Evolutionary conservation across 2,797 vertebrate genomes (phyloP).

Genomic region (Hydrolagus colliei): DNA sequence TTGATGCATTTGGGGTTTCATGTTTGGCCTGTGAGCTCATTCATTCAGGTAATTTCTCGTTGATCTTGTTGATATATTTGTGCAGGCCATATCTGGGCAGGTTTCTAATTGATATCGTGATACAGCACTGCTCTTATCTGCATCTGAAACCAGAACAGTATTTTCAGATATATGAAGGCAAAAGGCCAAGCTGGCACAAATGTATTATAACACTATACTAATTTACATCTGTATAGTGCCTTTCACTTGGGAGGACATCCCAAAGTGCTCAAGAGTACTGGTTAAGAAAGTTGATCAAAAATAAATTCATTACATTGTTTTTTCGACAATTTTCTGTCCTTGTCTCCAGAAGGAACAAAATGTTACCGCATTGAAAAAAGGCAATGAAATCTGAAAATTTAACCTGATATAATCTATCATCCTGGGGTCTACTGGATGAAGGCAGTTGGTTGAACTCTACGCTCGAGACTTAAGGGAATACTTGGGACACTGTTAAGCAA

Average conservation of each 20-base stretch:
- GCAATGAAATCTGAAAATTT: neutral
- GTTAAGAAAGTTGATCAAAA: too few relatives aligned
- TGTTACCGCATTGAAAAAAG: neutral
- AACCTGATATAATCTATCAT: conserved; percentile 10
- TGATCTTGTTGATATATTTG: neutral
- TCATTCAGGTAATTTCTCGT: neutral
- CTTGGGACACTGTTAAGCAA: too few relatives aligned
- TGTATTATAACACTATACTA: too few relatives aligned
- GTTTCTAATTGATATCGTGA: neutral
- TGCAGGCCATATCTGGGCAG: neutral
- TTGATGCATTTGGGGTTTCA: neutral
- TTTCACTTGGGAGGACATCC: too few relatives aligned
- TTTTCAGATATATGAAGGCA: too few relatives aligned
- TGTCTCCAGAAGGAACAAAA: neutral
- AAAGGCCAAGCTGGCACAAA: too few relatives aligned
- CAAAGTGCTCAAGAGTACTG: too few relatives aligned
- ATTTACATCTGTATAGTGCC: too few relatives aligned
- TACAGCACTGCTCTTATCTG: neutral
- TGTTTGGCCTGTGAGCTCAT: neutral
- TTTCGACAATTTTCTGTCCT: too few relatives aligned
- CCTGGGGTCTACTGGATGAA: neutral
- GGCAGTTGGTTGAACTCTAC: neutral
- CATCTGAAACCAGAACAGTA: too few relatives aligned
- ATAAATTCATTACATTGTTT: too few relatives aligned
- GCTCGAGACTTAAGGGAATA: too few relatives aligned